Evolutionary conservation across 2,888 invertebrate species (phyloP).

Genomic region (Tenthredo notha): DNA sequence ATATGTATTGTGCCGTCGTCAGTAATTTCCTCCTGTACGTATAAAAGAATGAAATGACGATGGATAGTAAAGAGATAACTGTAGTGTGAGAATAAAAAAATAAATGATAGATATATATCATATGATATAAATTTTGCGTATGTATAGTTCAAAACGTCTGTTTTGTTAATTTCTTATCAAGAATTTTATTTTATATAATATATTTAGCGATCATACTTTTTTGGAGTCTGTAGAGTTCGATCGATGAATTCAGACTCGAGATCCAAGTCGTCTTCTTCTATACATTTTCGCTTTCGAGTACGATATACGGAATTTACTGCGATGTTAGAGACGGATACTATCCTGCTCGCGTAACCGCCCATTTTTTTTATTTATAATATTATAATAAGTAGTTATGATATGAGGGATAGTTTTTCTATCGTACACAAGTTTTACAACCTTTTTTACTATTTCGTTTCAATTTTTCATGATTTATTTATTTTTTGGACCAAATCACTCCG

Average conservation of each 20-base stretch:
- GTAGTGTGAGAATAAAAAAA: background rate
- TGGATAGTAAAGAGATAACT: background rate
- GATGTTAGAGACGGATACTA: constrained; percentile 73
- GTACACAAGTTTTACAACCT: background rate
- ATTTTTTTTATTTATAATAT: constrained; percentile 59
- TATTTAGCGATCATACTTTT: constrained; percentile 79
- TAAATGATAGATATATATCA: background rate
- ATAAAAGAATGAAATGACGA: constrained; percentile 34
- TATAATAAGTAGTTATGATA: background rate
- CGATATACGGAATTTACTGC: constrained; percentile 74
- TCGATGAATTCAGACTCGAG: constrained; percentile 80
- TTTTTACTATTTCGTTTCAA: constrained; percentile 8
- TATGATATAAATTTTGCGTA: background rate
- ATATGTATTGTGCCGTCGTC: constrained; percentile 89
- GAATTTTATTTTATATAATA: background rate
- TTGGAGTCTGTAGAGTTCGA: constrained; percentile 82
- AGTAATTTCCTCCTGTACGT: constrained; percentile 83
- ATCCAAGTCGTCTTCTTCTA: constrained; percentile 79
- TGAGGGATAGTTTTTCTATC: background rate
- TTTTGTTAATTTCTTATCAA: background rate
- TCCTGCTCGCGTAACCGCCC: constrained; percentile 73
- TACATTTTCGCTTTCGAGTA: constrained; percentile 81
- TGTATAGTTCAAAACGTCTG: background rate
- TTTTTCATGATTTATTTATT: constrained; percentile 53
- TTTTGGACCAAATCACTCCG: constrained; percentile 55